Evolutionary conservation across 2,113 vertebrate genomes (phyloP).

Genomic region (Hemiscyllium ocellatum): DNA sequence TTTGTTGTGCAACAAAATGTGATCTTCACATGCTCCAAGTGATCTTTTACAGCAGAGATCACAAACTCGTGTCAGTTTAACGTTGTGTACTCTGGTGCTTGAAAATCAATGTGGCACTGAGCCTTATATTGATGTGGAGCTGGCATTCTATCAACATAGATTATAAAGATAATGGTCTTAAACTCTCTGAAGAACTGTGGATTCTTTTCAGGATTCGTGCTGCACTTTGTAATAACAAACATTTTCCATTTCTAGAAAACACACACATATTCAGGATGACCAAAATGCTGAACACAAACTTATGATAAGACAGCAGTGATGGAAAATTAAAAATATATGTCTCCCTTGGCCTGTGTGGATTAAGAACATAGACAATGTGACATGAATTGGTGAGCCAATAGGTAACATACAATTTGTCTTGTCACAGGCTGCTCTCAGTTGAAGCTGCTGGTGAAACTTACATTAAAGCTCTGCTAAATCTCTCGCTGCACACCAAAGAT

Average conservation of each 20-base stretch:
- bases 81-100: background rate
- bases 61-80: background rate
- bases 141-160: conserved; percentile 11
- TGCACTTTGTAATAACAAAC: background rate
- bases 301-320: background rate
- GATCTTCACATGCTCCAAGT: background rate
- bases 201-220: background rate
- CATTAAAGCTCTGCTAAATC: background rate
- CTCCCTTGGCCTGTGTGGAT: background rate
- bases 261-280: background rate
- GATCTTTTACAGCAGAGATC: background rate
- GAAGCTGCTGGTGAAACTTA: background rate
- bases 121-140: background rate
- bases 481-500: background rate
- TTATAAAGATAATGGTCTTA: background rate
- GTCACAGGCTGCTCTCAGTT: background rate
- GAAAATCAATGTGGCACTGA: conserved; percentile 18
- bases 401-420: background rate
- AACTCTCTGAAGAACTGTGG: background rate
- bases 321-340: background rate
- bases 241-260: background rate
- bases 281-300: background rate
- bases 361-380: background rate
- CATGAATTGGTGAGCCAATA: background rate
- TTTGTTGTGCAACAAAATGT: background rate